These are phyloP conservation scores for Spinus olivaceus DNA, from an alignment of 2,797 vertebrate species.

Conservation along the genomic window DNA sequence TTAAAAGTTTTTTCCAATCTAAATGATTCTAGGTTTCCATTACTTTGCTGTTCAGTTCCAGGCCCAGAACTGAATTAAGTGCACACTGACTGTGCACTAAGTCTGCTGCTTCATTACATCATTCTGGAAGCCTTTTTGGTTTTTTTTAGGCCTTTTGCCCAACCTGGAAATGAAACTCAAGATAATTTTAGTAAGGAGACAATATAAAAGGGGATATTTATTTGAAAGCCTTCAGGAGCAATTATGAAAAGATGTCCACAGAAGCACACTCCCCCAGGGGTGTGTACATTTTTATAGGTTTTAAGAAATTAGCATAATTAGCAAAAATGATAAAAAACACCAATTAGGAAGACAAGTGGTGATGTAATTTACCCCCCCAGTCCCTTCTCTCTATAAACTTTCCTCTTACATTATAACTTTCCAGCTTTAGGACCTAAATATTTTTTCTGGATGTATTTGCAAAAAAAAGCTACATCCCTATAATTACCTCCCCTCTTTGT, in stretches of 20 bases:
- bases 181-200: not conserved
- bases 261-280: fast-evolving
- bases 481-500: not conserved
- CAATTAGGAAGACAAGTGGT: not conserved
- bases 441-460: fast-evolving
- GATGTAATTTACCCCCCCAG: not conserved
- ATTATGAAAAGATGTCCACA: not conserved
- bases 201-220: not conserved
- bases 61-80: not conserved
- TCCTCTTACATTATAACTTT: not conserved
- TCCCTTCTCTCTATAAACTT: not conserved
- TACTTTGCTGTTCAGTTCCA: not conserved
- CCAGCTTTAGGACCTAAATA: not conserved
- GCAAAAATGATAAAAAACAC: not conserved
- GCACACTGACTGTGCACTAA: not conserved
- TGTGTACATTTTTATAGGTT: not conserved
- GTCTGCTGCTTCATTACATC: not conserved
- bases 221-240: not conserved
- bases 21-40: not conserved
- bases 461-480: not conserved
- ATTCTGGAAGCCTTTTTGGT: not conserved
- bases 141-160: not conserved
- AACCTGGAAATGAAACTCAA: not conserved
- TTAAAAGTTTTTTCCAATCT: not conserved
- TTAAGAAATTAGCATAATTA: not conserved